Conservation (phyloP, 2,797 vertebrate genomes). For the Rhinichthys osculus region DNA sequence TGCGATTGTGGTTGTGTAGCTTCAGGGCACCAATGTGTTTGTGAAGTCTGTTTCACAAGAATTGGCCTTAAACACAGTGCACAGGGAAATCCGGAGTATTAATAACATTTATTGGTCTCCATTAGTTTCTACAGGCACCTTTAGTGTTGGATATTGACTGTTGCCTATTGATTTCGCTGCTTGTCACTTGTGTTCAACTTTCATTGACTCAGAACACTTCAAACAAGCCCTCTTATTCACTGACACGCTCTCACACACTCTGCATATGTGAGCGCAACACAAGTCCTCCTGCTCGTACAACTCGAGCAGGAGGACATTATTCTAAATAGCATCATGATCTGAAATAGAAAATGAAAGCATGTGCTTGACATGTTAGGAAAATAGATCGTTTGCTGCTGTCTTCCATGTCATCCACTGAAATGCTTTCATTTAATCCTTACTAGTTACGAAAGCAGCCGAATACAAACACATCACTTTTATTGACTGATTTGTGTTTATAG, state of each 20-base stretch:
- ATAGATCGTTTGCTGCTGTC: neutral
- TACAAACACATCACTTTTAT: constrained; percentile 1
- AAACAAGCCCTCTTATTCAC: neutral
- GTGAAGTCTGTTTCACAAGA: constrained; percentile 58
- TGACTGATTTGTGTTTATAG: neutral
- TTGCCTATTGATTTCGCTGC: constrained; percentile 76
- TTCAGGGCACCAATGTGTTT: constrained; percentile 26
- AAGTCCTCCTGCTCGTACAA: too few species aligned
- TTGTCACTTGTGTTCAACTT: constrained; percentile 51
- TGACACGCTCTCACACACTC: neutral
- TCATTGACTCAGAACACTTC: constrained; percentile 40
- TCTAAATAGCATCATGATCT: neutral
- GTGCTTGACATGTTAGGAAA: neutral
- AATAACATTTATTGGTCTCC: constrained; percentile 80
- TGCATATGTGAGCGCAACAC: neutral
- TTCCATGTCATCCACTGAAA: constrained; percentile 4
- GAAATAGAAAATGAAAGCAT: constrained; percentile 16
- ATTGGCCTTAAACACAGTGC: constrained; percentile 65
- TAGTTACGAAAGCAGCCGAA: neutral
- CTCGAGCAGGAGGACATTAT: neutral
- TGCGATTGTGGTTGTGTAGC: constrained; percentile 29
- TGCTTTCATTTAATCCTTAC: neutral
- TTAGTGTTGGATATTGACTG: constrained; percentile 79
- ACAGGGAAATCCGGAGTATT: constrained; percentile 69
- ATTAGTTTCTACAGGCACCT: constrained; percentile 75